These are phyloP conservation scores for Kryptolebias ocellatus DNA, from an alignment of 2,797 vertebrate genomes.

Conservation along the genomic window DNA sequence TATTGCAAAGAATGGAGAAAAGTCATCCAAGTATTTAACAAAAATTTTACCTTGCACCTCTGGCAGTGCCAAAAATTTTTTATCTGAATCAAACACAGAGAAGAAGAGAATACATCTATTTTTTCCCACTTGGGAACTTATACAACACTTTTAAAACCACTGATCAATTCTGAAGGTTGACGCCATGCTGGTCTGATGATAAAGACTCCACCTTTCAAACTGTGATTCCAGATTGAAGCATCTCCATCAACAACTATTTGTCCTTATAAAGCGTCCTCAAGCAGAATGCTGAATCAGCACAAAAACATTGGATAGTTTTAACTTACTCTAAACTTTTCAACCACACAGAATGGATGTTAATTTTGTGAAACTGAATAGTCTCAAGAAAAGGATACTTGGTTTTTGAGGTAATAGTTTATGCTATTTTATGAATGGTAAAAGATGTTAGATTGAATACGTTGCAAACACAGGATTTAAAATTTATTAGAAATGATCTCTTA, in stretches of 20 bases:
- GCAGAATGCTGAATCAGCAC: conserved; percentile 26
- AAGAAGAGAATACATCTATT: not conserved
- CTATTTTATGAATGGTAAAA: no score
- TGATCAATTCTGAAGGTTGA: conserved; percentile 12
- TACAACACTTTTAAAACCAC: conserved; percentile 1
- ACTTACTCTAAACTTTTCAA: not conserved
- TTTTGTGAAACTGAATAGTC: not conserved
- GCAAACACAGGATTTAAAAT: no score
- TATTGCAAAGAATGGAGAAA: not conserved
- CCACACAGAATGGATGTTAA: not conserved
- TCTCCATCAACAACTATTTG: conserved; percentile 17
- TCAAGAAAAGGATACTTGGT: no score
- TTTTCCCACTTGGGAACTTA: not conserved
- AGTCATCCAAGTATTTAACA: not conserved
- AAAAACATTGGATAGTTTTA: not conserved
- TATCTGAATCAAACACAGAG: not conserved
- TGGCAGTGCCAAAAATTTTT: not conserved
- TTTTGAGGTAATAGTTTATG: no score
- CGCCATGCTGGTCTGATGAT: not conserved
- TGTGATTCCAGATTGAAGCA: conserved; percentile 13
- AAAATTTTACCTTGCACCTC: not conserved
- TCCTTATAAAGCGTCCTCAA: conserved; percentile 23
- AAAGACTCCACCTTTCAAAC: conserved; percentile 25
- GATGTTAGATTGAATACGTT: no score
- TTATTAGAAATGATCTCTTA: no score